Evolutionary conservation across 1,140 invertebrate species (phyloP).

Genomic region (Drosophila persimilis): DNA sequence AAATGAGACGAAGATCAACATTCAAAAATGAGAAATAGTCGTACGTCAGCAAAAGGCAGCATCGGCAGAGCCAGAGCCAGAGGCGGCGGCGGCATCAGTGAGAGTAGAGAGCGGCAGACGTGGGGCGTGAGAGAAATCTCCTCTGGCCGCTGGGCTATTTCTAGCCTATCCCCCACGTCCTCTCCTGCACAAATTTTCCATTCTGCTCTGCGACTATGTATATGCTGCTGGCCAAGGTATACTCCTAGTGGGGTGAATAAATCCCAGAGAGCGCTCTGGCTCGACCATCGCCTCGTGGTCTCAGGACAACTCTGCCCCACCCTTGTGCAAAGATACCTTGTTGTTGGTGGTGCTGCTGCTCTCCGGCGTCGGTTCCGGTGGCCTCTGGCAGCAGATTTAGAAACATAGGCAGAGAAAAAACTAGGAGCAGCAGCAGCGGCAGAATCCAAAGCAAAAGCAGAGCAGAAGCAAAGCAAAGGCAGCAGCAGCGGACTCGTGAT

Average conservation of each 20-base stretch:
- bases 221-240: too few species aligned
- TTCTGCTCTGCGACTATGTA: too few species aligned
- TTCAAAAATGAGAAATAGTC: slow-evolving; percentile 24
- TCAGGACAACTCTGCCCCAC: background rate
- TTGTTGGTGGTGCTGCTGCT: slow-evolving; percentile 39
- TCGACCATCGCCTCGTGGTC: too few species aligned
- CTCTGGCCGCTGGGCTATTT: too few species aligned
- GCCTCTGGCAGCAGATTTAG: slow-evolving; percentile 38
- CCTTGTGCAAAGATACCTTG: too few species aligned
- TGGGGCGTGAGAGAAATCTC: background rate
- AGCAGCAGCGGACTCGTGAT: slow-evolving; percentile 61
- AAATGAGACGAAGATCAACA: slow-evolving; percentile 35
- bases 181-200: slow-evolving; percentile 1
- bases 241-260: too few species aligned
- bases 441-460: slow-evolving; percentile 60
- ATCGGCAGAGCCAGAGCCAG: background rate
- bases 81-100: slow-evolving; percentile 8
- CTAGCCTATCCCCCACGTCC: background rate
- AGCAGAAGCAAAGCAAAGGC: slow-evolving; percentile 5
- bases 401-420: slow-evolving; percentile 32
- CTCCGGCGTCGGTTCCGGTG: slow-evolving; percentile 48
- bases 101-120: background rate
- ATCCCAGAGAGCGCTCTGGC: too few species aligned
- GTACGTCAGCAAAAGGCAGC: slow-evolving; percentile 27
- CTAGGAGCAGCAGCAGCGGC: slow-evolving; percentile 46